Evolutionary conservation across 2,113 vertebrate genomes (phyloP).

Genomic region (Ailurus styani): DNA sequence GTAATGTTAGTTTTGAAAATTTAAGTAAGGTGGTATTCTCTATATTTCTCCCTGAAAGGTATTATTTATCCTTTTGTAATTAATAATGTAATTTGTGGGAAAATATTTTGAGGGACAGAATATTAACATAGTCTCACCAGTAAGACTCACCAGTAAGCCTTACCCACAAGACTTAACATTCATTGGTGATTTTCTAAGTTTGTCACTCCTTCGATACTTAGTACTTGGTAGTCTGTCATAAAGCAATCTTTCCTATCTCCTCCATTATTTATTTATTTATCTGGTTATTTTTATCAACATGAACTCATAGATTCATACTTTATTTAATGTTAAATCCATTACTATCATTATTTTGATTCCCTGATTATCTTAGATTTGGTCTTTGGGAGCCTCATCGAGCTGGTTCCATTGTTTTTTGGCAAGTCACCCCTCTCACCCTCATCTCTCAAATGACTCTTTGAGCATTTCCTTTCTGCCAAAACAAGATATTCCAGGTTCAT

Average conservation of each 20-base stretch:
- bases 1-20: conserved; percentile 13
- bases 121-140: conserved; percentile 3
- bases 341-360: neutral
- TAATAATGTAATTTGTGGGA: neutral
- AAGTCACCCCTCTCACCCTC: neutral
- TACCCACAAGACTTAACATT: neutral
- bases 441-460: neutral
- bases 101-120: neutral
- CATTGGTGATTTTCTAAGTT: neutral
- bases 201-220: neutral
- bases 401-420: neutral
- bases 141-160: no score
- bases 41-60: conserved; percentile 21
- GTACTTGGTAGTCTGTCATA: neutral
- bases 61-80: conserved; percentile 12
- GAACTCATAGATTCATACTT: conserved; percentile 10
- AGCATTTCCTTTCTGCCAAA: neutral
- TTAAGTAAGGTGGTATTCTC: neutral
- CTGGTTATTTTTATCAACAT: neutral
- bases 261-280: neutral
- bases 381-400: neutral
- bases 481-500: neutral
- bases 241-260: neutral
- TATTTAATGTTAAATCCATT: conserved; percentile 1
- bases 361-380: neutral